Percentiles rank a stretch among this genome's conserved stretches.
Conservation (phyloP, 1,140 invertebrate genomes). For the Drosophila burlai region DNA sequence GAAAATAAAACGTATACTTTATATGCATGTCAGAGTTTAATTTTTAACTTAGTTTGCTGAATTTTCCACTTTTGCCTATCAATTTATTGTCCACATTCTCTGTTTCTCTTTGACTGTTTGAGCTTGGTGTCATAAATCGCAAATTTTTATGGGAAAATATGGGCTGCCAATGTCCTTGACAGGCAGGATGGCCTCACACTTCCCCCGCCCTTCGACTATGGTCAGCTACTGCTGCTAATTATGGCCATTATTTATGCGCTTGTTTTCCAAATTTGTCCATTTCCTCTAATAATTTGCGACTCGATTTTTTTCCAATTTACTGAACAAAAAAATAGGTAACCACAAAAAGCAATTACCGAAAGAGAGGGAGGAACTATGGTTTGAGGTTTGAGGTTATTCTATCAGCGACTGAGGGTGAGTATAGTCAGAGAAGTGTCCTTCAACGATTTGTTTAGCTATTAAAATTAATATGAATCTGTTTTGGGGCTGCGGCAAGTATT, state of each 20-base stretch:
- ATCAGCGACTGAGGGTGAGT: not conserved
- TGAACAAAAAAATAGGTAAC: not conserved
- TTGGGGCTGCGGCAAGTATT: slow-evolving; percentile 7
- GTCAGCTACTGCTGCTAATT: slow-evolving; percentile 56
- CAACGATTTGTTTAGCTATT: slow-evolving; percentile 21
- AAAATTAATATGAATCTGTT: slow-evolving; percentile 24
- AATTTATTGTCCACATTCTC: slow-evolving; percentile 22
- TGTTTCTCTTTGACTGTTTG: slow-evolving; percentile 10
- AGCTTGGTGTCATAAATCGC: slow-evolving; percentile 30
- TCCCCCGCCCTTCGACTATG: slow-evolving; percentile 2
- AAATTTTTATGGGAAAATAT: slow-evolving; percentile 42
- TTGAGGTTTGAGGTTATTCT: slow-evolving; percentile 9
- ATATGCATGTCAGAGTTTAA: not conserved
- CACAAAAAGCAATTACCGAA: slow-evolving; percentile 40
- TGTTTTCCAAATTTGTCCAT: slow-evolving; percentile 50
- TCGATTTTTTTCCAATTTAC: slow-evolving; percentile 22
- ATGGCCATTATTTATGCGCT: slow-evolving; percentile 54
- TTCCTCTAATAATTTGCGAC: slow-evolving; percentile 50
- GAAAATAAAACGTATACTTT: too few relatives aligned
- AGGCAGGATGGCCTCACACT: slow-evolving; percentile 12
- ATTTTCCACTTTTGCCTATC: not conserved
- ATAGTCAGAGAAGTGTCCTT: slow-evolving; percentile 14
- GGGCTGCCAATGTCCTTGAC: slow-evolving; percentile 31
- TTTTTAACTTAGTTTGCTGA: not conserved
- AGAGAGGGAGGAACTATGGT: not conserved